Base-by-base conservation (phyloP, 2,888 invertebrate species). In the Agrotis segetum region DNA sequence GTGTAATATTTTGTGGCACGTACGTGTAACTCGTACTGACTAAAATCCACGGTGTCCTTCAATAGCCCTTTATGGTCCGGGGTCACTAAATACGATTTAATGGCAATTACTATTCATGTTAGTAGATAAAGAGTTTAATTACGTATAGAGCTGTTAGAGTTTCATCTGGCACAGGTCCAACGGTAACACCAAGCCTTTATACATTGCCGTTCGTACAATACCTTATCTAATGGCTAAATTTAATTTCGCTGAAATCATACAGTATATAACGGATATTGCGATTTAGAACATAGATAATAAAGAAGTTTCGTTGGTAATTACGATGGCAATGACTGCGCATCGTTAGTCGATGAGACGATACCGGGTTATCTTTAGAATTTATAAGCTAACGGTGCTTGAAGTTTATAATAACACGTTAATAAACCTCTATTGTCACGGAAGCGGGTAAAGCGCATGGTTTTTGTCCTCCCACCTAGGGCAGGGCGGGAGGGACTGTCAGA, bases 201-300 rank as follows among this genome's bases (percentile, higher is more conserved):
- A 56, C 63, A 68, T 74, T 74, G 74, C 71, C 78, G 76, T 60
- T 61, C 74, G 61, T 77, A 69, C 67, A 66, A 61, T 74, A 79
- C 66, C 71, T 83, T 76, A 80, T 73, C 58, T 49, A 70, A 72
- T 81, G 61, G 49, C 52, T 49, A 66, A 67, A 79, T 77, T 69
- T 58, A 67, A 74, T 74, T 82, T 74, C 44, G 24, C 61, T 56
- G 46, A 62, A 77, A 77, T 67, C 62, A 74, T 79, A 65, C 66
- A 74, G 49, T 74, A 74, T 65, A 64, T 85, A 89, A 91, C 90
- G 89, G 90, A 71, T 71, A 67, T 79, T 83, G 72, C 85, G 90
- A 91, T 91, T 89, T 84, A 81, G 86, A 84, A 85, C 88, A 82
- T 64, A 82, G 90, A 91, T 89, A 89, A 88, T 80, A 77, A 79